Percentiles rank a stretch among this genome's conserved stretches.
phyloP scores from a whole-genome alignment of 2,888 invertebrate species.

The Perdita meconis region DNA sequence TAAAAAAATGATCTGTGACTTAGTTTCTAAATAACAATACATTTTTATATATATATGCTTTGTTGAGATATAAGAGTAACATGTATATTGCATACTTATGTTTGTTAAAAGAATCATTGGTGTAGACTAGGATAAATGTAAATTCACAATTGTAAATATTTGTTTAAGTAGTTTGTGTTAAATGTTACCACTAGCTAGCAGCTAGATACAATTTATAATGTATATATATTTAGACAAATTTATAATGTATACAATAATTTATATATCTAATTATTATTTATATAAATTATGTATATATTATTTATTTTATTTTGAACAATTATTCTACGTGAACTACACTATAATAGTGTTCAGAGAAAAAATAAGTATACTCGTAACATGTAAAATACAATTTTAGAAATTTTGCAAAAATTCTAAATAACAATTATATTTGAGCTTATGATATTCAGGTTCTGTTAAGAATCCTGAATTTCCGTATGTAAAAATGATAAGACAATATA shows the following conservation, averaged over 20 bases:
- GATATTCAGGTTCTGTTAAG: slow-evolving; percentile 2
- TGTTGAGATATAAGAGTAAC: slow-evolving; percentile 31
- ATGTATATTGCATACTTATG: slow-evolving; percentile 29
- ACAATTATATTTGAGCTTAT: too few relatives aligned
- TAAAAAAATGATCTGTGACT: slow-evolving; percentile 11
- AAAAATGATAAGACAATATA: slow-evolving; percentile 10
- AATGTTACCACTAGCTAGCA: slow-evolving; percentile 20
- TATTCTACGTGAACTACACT: too few relatives aligned
- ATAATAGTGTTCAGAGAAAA: too few relatives aligned
- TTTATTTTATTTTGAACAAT: background rate
- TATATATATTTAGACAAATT: background rate
- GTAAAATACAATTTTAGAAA: too few relatives aligned
- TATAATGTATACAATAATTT: slow-evolving; percentile 18
- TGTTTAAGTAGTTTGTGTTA: slow-evolving; percentile 40
- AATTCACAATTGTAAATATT: slow-evolving; percentile 46
- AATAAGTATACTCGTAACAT: too few relatives aligned
- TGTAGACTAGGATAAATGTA: slow-evolving; percentile 66
- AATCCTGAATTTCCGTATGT: background rate
- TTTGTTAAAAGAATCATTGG: slow-evolving; percentile 66
- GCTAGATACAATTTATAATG: slow-evolving; percentile 22
- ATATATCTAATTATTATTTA: slow-evolving; percentile 4
- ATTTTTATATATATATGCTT: slow-evolving; percentile 28
- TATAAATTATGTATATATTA: slow-evolving; percentile 1
- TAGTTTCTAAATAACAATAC: slow-evolving; percentile 22
- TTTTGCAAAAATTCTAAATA: too few relatives aligned